Conservation (phyloP, 1,140 invertebrate genomes). For the roundworm (Caenorhabditis elegans) region DNA sequence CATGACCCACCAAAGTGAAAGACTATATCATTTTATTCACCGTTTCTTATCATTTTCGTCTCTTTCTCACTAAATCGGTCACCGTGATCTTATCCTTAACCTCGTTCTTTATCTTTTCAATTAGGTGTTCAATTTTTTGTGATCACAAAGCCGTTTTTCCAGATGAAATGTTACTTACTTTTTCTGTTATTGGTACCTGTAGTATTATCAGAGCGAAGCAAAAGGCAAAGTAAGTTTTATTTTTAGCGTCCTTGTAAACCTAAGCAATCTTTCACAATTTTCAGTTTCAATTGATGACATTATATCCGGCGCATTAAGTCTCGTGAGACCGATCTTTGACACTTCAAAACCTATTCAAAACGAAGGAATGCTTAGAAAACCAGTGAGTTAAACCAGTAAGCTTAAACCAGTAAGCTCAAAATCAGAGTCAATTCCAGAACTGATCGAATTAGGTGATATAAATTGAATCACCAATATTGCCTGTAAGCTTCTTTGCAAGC, state of each 20-base stretch:
- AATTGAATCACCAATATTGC: too few species aligned
- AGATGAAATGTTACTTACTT: neutral
- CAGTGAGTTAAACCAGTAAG: constrained; percentile 20
- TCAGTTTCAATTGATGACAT: constrained; percentile 54
- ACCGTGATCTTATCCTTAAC: constrained; percentile 17
- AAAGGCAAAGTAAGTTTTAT: constrained; percentile 30
- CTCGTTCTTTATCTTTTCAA: constrained; percentile 9
- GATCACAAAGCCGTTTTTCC: neutral
- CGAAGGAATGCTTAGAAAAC: constrained; percentile 25
- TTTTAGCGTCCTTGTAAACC: neutral
- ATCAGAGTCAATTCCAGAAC: too few species aligned
- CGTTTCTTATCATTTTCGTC: neutral
- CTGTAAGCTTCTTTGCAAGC: too few species aligned
- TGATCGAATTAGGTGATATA: too few species aligned
- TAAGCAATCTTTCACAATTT: constrained; percentile 3
- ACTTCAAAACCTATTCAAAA: constrained; percentile 45
- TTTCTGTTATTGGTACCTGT: neutral
- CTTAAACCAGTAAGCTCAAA: too few species aligned
- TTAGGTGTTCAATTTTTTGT: neutral
- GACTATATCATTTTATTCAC: neutral
- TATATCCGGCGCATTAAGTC: constrained; percentile 47
- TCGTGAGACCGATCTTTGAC: constrained; percentile 54
- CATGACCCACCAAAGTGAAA: neutral
- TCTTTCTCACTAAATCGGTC: neutral
- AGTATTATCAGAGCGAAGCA: neutral